Base-by-base conservation (phyloP, 1,140 invertebrate genomes). In the Drosophila sucinea region DNA sequence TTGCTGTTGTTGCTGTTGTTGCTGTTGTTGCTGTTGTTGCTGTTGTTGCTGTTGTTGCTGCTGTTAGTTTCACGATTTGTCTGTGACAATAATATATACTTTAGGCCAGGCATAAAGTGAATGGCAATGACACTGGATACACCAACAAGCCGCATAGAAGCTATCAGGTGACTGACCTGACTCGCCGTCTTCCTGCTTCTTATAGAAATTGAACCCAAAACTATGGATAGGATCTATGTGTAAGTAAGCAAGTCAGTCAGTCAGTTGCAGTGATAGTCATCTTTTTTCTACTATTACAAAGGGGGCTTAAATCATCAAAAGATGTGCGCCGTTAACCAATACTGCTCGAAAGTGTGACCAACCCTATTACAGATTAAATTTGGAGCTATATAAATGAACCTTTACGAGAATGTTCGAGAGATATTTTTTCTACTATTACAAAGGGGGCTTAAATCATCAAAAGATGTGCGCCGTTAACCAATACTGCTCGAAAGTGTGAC, bases 11-110 rank as follows among this genome's bases (percentile, higher is more conserved):
- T n/a, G n/a, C n/a, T 71, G 61, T 58, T 56, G 60, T 73, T 84
- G 70, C 67, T 85, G 73, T 77, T 83, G 35, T 72, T 70, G 60
- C 60, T 60, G 60, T 81, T 84, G 33, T 6, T 35, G 4, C 3
- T 38, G 35, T 84, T 80, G 81, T 85, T 79, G 84, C 80, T 76
- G 80, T 79, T 71, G 61, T 58, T 56, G 60, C 77, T 84, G 70
- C 67, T 85, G 73, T 77, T 83, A 84, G 81, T 85, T 85, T 85
- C 81, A 85, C 81, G 81, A 85, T 84, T 85, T 79, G 38, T 74
- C 51, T 58, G n/a, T 33, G 55, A 40, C 40, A 29, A 29, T 27
- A 54, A 41, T 55, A 83, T 71, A 79, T 83, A 72, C 29, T 79
- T 79, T 74, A 74, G 73, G 62, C 54, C 40, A 55, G 40, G 54